Percentiles rank a stretch among this genome's conserved stretches.
Conservation (phyloP, 2,113 vertebrate species). For the Nibea albiflora region DNA sequence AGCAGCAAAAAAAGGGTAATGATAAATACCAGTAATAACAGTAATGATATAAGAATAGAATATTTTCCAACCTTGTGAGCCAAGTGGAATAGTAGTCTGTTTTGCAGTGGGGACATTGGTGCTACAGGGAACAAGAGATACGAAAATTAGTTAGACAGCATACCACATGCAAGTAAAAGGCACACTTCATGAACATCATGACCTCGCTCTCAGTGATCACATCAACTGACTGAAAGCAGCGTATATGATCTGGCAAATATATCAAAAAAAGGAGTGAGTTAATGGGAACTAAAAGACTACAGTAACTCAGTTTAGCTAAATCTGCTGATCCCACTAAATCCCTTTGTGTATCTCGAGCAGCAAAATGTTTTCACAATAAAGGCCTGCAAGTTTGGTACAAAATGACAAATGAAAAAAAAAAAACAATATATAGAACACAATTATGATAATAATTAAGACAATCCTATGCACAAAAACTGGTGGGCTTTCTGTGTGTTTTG, state of each 20-base stretch:
- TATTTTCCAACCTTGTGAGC: constrained; percentile 92
- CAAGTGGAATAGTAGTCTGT: constrained; percentile 96
- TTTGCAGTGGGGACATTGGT: constrained; percentile 92
- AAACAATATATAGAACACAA: neutral
- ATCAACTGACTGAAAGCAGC: neutral
- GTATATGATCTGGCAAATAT: neutral
- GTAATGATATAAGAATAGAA: neutral
- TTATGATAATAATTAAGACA: neutral
- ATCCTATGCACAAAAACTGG: neutral
- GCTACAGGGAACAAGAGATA: constrained; percentile 80
- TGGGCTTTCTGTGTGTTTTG: neutral
- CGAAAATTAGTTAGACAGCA: constrained; percentile 53
- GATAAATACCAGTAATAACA: neutral
- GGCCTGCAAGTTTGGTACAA: neutral
- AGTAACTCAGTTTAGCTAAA: neutral
- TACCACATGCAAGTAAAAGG: constrained; percentile 12
- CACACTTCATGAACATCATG: constrained; percentile 9
- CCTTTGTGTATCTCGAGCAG: neutral
- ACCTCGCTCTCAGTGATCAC: constrained; percentile 2
- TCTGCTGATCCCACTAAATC: neutral
- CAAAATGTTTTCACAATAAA: constrained; percentile 1
- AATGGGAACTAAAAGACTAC: neutral
- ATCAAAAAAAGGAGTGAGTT: neutral
- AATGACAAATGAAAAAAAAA: constrained; percentile 8
- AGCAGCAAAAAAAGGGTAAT: neutral